These are phyloP conservation scores for Aleiodes leptofemur DNA, from an alignment of 2,888 invertebrate species.

Conservation along the genomic window DNA sequence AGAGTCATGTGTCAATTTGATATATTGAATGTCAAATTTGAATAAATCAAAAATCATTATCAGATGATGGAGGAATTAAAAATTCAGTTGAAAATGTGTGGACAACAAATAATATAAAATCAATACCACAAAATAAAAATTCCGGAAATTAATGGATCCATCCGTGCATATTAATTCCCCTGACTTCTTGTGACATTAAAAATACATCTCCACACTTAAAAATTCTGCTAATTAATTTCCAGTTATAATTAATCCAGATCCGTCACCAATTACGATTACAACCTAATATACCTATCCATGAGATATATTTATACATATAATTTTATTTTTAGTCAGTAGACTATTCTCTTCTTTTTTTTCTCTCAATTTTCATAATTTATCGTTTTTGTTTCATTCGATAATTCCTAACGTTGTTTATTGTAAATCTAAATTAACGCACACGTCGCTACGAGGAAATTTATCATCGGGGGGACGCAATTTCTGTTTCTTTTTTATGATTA, in stretches of 20 bases:
- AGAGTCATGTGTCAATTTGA: too few species aligned
- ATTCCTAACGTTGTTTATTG: constrained; percentile 21
- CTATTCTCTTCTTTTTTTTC: neutral
- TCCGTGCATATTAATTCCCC: neutral
- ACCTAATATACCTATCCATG: constrained; percentile 19
- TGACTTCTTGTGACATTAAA: neutral
- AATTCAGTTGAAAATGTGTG: too few species aligned
- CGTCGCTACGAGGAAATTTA: constrained; percentile 9
- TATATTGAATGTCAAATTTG: too few species aligned
- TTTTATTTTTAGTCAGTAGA: constrained; percentile 19
- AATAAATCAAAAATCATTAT: too few species aligned
- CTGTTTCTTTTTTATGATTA: neutral
- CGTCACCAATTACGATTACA: constrained; percentile 20
- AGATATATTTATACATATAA: constrained; percentile 3
- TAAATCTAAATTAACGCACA: constrained; percentile 31
- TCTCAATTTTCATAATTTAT: neutral
- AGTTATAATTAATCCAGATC: constrained; percentile 13
- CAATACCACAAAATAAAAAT: too few species aligned
- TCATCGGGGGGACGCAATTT: constrained; percentile 22
- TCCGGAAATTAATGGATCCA: constrained; percentile 7
- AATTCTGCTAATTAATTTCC: neutral
- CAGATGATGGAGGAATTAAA: too few species aligned
- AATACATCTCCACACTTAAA: neutral
- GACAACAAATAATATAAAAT: too few species aligned
- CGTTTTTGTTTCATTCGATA: neutral